phyloP scores from a whole-genome alignment of 2,797 vertebrate genomes.

The Rousettus madagascariensis region DNA sequence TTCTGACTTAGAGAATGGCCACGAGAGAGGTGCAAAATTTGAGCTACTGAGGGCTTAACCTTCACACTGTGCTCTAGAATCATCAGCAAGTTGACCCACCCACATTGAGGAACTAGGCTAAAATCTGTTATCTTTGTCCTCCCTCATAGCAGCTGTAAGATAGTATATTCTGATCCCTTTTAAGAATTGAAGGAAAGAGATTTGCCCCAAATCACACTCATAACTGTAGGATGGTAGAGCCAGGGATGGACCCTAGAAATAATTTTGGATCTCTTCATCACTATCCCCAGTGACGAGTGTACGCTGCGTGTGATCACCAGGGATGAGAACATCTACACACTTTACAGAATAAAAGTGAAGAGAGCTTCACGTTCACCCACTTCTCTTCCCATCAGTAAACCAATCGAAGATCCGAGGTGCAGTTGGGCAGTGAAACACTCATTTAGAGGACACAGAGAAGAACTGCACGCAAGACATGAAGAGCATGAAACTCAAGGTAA shows the following conservation, averaged over 20 bases:
- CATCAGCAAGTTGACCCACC: neutral
- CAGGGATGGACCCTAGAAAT: neutral
- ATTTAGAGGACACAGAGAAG: neutral
- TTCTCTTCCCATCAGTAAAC: neutral
- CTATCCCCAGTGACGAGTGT: neutral
- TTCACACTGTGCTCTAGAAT: neutral
- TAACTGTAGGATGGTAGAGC: neutral
- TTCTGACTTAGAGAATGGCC: neutral
- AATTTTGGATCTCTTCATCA: neutral
- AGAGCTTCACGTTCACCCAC: neutral
- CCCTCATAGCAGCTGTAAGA: neutral
- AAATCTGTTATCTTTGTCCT: neutral
- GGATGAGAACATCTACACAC: neutral
- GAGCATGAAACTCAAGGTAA: neutral
- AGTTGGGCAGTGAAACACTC: neutral
- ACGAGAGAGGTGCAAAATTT: neutral
- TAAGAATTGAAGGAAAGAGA: neutral
- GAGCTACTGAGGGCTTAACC: neutral
- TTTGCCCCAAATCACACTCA: neutral
- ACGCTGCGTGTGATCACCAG: neutral
- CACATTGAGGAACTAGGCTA: neutral
- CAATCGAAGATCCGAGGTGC: neutral
- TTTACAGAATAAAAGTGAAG: neutral
- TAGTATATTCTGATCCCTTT: neutral
- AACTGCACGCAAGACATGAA: neutral